Evolutionary conservation across 2,113 vertebrate species (phyloP).

Genomic region (Euleptes europaea): DNA sequence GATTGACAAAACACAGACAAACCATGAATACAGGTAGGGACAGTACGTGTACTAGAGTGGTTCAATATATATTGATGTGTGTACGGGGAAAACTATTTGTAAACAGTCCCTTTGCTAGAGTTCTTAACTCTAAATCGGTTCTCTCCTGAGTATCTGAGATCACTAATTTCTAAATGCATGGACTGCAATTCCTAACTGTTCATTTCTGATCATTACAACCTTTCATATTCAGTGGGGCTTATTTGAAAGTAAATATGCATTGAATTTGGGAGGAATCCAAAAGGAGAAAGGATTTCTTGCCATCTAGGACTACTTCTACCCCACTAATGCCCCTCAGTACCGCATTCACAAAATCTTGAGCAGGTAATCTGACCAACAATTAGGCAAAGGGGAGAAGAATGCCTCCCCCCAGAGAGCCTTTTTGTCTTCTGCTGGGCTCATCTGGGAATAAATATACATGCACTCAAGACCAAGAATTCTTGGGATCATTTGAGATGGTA

Average conservation of each 20-base stretch:
- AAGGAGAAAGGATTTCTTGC: background rate
- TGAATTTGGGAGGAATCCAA: background rate
- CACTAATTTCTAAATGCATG: background rate
- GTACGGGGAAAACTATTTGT: background rate
- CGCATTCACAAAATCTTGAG: too few relatives aligned
- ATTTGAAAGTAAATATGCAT: background rate
- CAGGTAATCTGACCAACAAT: background rate
- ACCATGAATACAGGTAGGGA: background rate
- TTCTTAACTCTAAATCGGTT: background rate
- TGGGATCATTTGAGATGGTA: background rate
- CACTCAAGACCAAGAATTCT: background rate
- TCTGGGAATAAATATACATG: background rate
- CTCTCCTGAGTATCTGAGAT: background rate
- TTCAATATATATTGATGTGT: background rate
- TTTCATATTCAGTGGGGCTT: background rate
- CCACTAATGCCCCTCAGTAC: too few relatives aligned
- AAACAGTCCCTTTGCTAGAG: background rate
- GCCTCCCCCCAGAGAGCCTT: too few relatives aligned
- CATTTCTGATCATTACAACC: background rate
- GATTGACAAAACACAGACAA: constrained; percentile 2
- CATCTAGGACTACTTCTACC: too few relatives aligned
- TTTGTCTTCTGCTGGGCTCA: background rate
- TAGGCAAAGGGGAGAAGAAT: background rate
- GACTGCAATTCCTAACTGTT: background rate
- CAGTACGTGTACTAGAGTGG: background rate